phyloP scores from a whole-genome alignment of 2,797 vertebrate species.

The Simalia tracyae region DNA sequence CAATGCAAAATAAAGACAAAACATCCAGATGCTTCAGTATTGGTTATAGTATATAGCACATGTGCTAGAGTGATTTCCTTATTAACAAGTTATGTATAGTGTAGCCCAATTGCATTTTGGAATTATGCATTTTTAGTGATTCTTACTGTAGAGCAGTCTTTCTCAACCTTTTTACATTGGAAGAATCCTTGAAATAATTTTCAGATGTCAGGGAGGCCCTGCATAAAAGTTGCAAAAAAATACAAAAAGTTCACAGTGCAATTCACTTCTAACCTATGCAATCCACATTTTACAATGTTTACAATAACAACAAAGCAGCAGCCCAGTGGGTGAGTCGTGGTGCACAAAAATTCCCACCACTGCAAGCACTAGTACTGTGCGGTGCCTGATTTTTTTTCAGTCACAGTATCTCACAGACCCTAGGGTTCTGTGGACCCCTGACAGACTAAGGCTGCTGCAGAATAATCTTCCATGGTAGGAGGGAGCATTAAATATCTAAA shows the following conservation, averaged over 20 bases:
- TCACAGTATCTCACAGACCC: background rate
- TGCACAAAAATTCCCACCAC: too few species aligned
- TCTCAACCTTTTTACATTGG: background rate
- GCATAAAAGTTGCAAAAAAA: background rate
- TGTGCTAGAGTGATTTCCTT: background rate
- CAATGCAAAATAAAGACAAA: background rate
- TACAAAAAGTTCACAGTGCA: background rate
- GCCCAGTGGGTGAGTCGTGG: background rate
- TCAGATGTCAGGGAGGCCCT: background rate
- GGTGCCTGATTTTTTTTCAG: background rate
- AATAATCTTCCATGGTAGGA: background rate
- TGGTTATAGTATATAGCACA: background rate
- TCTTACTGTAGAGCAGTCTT: background rate
- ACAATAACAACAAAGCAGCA: background rate
- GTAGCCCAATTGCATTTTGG: background rate
- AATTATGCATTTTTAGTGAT: background rate
- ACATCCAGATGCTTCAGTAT: background rate
- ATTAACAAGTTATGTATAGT: background rate
- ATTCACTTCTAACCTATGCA: background rate
- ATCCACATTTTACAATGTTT: background rate
- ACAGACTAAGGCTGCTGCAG: background rate
- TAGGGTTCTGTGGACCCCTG: background rate
- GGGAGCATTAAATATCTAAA: background rate
- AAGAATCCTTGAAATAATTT: background rate
- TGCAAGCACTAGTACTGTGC: too few species aligned